Evolutionary conservation across 1,140 invertebrate species (phyloP), one percentile per base, ranked within the genome.

Genomic region (Drosophila tani): DNA sequence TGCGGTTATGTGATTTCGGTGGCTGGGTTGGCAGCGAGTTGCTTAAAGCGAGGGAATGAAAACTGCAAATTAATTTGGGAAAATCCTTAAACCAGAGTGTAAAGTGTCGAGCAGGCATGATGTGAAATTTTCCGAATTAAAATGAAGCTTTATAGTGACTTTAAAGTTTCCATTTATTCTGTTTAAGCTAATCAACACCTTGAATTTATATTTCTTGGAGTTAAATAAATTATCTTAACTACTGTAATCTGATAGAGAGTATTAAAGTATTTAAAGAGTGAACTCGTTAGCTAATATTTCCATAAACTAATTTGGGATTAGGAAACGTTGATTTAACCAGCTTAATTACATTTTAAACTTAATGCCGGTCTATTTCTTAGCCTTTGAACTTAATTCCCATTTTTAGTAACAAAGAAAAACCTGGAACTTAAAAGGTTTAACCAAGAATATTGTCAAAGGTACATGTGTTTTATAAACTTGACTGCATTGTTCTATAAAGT

Each of bases 1-100:
- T 70, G 67, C 63, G 67, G 67, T 68, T 68, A 50, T 70, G 67
- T 70, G 67, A 70, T 70, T 70, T 70, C 64, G 67, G 63, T 49
- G 49, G 15, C 43, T 67, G 35, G 40, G 40, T 29, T 38, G 60
- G 5, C 24, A 66, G 45, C 38, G 46, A 69, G 47, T 51, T 69
- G 63, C 67, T 68, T 68, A 46, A 68, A 70, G 46, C 64, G 29
- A 29, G 2, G 21, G 14, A 40, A 29, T 29, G 19, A 68, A 68
- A 65, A 68, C 38, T 67, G 47, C 46, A 68, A 70, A 70, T 70
- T 70, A 70, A 70, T 70, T 68, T 32, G 27, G n/a, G 11, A 56
- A 68, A 70, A 47, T 14, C 64, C 32, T 14, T 46, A 17, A 45
- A 51, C 17, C 63, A 38, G 47, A 46, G 46, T 35, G 38, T 21